phyloP scores from a whole-genome alignment of 2,113 vertebrate genomes.

The Ceuthmochares aereus region DNA sequence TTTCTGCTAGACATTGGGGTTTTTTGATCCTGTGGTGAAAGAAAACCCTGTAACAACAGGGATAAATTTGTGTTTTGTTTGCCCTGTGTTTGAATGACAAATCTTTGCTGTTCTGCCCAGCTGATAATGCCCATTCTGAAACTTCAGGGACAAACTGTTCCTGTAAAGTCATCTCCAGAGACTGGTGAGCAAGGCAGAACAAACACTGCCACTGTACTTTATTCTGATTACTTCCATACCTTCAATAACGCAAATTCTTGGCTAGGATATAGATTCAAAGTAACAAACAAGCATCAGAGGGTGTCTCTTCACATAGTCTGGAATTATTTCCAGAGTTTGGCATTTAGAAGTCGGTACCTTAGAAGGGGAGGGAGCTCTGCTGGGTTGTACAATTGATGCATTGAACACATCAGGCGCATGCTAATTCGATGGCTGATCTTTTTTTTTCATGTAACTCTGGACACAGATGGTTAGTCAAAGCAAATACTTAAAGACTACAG shows the following conservation, averaged over 20 bases:
- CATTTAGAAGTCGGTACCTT: neutral
- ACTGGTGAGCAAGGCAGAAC: fast-evolving
- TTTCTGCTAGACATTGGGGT: neutral
- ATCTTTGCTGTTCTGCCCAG: neutral
- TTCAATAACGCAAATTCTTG: neutral
- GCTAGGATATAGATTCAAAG: neutral
- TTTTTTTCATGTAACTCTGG: neutral
- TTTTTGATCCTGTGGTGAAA: neutral
- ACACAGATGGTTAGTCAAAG: neutral
- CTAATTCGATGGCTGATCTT: neutral
- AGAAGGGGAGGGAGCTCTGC: neutral
- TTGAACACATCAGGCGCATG: neutral
- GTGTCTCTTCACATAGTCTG: neutral
- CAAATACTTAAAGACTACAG: neutral
- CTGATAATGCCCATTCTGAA: neutral
- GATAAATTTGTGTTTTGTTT: neutral
- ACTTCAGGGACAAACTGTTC: neutral
- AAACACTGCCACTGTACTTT: neutral
- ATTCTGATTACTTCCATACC: neutral
- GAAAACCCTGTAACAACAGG: neutral
- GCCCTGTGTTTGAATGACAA: fast-evolving
- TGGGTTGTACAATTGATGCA: neutral
- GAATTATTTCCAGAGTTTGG: neutral
- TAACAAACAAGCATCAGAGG: neutral
- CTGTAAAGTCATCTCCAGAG: neutral